Evolutionary conservation across 1,140 invertebrate species (phyloP).

Genomic region (Papilio polytes): DNA sequence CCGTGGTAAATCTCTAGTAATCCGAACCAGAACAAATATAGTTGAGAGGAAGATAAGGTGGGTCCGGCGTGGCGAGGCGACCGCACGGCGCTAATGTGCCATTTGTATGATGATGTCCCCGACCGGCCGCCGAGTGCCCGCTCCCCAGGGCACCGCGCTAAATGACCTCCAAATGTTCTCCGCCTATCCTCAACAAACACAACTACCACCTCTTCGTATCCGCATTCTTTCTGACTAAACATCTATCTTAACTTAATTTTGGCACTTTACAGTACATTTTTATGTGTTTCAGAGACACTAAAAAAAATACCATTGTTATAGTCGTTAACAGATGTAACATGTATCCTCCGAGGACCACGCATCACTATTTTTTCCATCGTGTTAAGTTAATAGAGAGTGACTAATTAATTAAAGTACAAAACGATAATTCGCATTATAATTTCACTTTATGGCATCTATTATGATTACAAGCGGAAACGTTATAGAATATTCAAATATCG

Average conservation of each 20-base stretch:
- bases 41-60: slow-evolving; percentile 80
- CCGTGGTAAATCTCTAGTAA: slow-evolving; percentile 81
- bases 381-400: no score
- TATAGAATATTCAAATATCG: slow-evolving; percentile 43
- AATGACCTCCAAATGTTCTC: slow-evolving; percentile 53
- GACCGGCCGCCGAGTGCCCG: slow-evolving; percentile 45
- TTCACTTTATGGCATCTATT: background rate
- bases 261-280: background rate
- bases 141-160: slow-evolving; percentile 54
- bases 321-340: no score
- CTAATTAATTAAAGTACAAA: background rate
- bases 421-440: background rate
- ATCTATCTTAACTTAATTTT: background rate
- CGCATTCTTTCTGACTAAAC: background rate
- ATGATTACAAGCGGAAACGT: slow-evolving; percentile 32
- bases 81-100: slow-evolving; percentile 73
- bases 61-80: slow-evolving; percentile 60
- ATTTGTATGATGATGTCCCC: slow-evolving; percentile 80
- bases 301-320: no score
- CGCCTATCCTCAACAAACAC: slow-evolving; percentile 41
- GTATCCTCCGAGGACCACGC: no score
- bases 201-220: background rate
- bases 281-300: background rate
- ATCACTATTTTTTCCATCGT: no score
- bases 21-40: slow-evolving; percentile 80